Conservation (phyloP, 2,113 vertebrate species). For the Gambusia affinis region DNA sequence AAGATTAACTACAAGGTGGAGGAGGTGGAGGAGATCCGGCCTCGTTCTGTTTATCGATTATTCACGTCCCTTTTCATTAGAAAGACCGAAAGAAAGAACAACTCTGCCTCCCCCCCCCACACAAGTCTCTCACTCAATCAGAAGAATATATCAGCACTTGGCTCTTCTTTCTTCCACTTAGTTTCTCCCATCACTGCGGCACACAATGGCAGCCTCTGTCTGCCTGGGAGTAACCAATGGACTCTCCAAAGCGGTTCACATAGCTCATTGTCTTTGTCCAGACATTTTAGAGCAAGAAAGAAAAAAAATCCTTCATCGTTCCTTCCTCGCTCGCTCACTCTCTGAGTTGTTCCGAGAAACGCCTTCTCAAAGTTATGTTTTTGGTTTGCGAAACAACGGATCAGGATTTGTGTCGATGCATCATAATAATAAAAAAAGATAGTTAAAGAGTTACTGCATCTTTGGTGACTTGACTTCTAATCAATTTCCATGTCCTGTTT, state of each 20-base stretch:
- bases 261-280: slow-evolving; percentile 72
- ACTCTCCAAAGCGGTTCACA: slow-evolving; percentile 68
- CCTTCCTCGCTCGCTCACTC: slow-evolving; percentile 26
- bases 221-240: slow-evolving; percentile 67
- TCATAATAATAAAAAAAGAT: too few species aligned
- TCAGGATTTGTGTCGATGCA: not conserved
- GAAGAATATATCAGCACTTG: slow-evolving; percentile 67
- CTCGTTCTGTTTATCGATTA: slow-evolving; percentile 6
- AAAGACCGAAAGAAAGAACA: slow-evolving; percentile 24
- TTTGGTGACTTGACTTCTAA: too few species aligned
- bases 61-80: slow-evolving; percentile 1
- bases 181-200: slow-evolving; percentile 46
- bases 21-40: slow-evolving; percentile 19
- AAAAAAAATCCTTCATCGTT: slow-evolving; percentile 2
- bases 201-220: slow-evolving; percentile 71
- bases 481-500: slow-evolving; percentile 40
- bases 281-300: slow-evolving; percentile 38
- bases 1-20: slow-evolving; percentile 39
- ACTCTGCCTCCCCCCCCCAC: slow-evolving; percentile 25
- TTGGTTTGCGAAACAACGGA: not conserved
- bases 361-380: slow-evolving; percentile 6
- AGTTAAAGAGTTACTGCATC: too few species aligned
- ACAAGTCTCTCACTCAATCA: slow-evolving; percentile 40
- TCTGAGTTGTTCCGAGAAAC: slow-evolving; percentile 53
- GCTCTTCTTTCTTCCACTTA: slow-evolving; percentile 30